Evolutionary conservation across 2,888 invertebrate genomes (phyloP), one percentile per base, ranked within the genome.

Genomic region (Onchidella celtica): DNA sequence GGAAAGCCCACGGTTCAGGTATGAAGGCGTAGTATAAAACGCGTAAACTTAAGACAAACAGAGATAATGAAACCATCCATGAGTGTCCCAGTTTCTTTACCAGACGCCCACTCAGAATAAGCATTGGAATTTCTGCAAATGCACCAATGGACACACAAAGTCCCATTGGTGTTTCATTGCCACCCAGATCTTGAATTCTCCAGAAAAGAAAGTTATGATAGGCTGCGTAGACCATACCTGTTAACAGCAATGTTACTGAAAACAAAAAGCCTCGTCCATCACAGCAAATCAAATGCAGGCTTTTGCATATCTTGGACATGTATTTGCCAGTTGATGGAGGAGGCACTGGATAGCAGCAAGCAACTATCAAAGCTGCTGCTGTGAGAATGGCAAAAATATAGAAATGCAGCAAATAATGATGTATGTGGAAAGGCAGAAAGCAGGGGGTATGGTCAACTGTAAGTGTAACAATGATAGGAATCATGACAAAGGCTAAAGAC

Each of bases 151-250:
- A 86, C 21, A 92, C 85, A 77, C 90, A 89, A 47, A 89, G 78
- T 27, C 92, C 92, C 88, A 92, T 89, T 21, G 88, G 86, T 11
- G 89, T 76, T 74, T 92, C 91, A 4, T 76, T 82, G 24, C 89
- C 89, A 0, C 90, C 88, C 59, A 90, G 79, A 81, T 92, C 91
- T 80, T 91, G 86, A 72, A 92, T 86, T 63, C 87, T 75, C 92
- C 92, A 92, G 81, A 92, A 91, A 59, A 92, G 87, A 84, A 89
- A 92, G 81, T 89, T 91, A 79, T 87, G 87, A 80, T 89, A 88
- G 27, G 88, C 86, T 14, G 91, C 88, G 65, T 89, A 89, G 4
- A 89, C 81, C 21, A 88, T 76, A 14, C 92, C 92, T 74, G 90
- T 86, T 0, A 92, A 73, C n/a, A 92, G 59, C n/a, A 91, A 84